Conservation (phyloP, 2,797 vertebrate genomes). For the Tangara arthus region DNA sequence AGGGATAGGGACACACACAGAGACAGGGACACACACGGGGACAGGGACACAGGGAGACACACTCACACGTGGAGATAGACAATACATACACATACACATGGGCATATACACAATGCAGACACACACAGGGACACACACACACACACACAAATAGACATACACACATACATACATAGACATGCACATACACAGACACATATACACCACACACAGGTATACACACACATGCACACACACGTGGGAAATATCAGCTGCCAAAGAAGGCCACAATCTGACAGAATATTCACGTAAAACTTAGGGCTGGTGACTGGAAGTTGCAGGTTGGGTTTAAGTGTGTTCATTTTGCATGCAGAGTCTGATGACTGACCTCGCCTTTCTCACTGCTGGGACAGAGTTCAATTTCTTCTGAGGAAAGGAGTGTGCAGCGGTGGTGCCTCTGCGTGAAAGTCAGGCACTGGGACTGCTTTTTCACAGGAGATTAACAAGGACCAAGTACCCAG, state of each 20-base stretch:
- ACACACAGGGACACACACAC: not conserved
- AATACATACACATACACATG: not conserved
- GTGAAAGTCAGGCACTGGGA: not conserved
- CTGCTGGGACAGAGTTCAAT: not conserved
- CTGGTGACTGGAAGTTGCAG: not conserved
- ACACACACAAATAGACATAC: not conserved
- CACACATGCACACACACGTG: rapidly evolving
- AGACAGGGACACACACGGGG: no score
- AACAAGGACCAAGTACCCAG: not conserved
- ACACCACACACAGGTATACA: rapidly evolving
- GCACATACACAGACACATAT: no score
- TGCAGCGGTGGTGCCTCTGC: not conserved
- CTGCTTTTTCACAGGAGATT: not conserved
- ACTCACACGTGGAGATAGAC: not conserved
- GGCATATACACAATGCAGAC: not conserved
- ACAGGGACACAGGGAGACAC: not conserved
- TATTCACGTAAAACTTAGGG: not conserved
- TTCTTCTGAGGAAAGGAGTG: not conserved
- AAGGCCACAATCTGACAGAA: not conserved
- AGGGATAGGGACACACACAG: no score
- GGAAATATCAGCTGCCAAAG: not conserved
- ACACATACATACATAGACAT: no score
- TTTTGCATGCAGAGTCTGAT: not conserved
- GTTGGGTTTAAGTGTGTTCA: not conserved
- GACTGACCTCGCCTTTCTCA: not conserved